Conservation (phyloP, 2,888 invertebrate genomes). For the Endotricha flammealis region DNA sequence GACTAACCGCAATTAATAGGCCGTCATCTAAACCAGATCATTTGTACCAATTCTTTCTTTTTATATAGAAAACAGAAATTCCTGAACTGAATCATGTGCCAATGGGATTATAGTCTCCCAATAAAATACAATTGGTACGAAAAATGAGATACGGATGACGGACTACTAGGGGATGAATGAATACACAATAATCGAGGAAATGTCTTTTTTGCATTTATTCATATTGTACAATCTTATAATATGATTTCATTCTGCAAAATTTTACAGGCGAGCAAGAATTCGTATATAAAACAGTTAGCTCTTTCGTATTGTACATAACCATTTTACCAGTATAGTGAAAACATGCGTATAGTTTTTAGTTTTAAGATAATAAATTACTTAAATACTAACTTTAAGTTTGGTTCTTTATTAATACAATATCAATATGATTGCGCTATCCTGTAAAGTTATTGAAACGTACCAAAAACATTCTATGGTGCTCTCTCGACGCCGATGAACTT, state of each 20-base stretch:
- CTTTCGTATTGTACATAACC: conserved; percentile 78
- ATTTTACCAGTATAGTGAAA: conserved; percentile 79
- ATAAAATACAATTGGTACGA: conserved; percentile 9
- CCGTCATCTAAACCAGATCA: too few relatives aligned
- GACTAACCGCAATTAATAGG: too few relatives aligned
- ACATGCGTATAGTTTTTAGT: conserved; percentile 78
- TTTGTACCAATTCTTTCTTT: too few relatives aligned
- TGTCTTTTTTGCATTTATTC: conserved; percentile 79
- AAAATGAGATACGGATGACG: too few relatives aligned
- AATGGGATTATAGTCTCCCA: too few relatives aligned
- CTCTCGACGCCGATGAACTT: conserved; percentile 74
- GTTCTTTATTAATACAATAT: conserved; percentile 80
- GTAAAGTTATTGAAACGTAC: conserved; percentile 71
- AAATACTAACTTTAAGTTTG: conserved; percentile 77
- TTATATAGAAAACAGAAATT: too few relatives aligned
- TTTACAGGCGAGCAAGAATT: conserved; percentile 80
- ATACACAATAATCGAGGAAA: conserved; percentile 65
- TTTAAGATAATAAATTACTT: conserved; percentile 80
- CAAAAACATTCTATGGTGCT: conserved; percentile 71
- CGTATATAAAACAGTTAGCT: conserved; percentile 78
- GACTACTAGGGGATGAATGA: too few relatives aligned
- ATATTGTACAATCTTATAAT: conserved; percentile 79
- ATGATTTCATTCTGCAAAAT: conserved; percentile 78
- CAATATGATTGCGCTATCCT: conserved; percentile 76
- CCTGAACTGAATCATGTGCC: too few relatives aligned